phyloP scores from a whole-genome alignment of 2,797 vertebrate genomes.

The Semaprochilodus insignis region DNA sequence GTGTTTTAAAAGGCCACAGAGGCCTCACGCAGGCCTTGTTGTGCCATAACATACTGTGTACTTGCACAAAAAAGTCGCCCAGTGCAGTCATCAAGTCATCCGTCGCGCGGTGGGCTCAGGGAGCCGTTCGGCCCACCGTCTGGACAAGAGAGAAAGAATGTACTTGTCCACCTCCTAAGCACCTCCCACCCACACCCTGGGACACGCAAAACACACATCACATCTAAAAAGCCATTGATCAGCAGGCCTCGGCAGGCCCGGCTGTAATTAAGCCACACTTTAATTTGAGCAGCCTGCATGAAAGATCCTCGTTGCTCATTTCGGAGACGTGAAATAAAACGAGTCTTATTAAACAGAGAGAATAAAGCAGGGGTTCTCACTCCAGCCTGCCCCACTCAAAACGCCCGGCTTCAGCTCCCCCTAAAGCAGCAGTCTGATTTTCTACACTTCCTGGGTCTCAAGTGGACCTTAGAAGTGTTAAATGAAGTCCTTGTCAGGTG shows the following conservation, averaged over 20 bases:
- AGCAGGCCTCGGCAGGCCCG: constrained; percentile 51
- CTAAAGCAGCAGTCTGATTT: not conserved
- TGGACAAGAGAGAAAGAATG: constrained; percentile 3
- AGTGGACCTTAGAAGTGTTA: not conserved
- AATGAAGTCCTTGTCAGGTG: not conserved
- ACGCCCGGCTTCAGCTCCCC: not conserved
- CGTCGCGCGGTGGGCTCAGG: constrained; percentile 56
- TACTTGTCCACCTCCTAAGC: not conserved
- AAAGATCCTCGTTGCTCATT: constrained; percentile 69
- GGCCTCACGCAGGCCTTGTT: constrained; percentile 60
- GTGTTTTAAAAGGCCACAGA: constrained; percentile 56
- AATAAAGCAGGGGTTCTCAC: constrained; percentile 45
- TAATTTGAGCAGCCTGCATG: constrained; percentile 69
- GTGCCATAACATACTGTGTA: constrained; percentile 65
- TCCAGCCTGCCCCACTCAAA: not conserved
- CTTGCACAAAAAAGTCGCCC: constrained; percentile 57
- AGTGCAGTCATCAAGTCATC: constrained; percentile 67
- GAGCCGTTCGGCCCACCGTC: constrained; percentile 34
- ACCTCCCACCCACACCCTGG: not conserved
- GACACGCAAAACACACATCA: constrained; percentile 39
- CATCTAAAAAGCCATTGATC: constrained; percentile 51
- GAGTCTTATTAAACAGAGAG: constrained; percentile 62
- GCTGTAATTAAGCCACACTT: constrained; percentile 70
- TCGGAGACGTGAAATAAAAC: constrained; percentile 60
- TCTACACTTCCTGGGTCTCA: not conserved